A percentile compares a stretch with the other conserved stretches of the same genome.
Conservation (phyloP, 2,888 invertebrate species). For the Ornithoptera priamus region DNA sequence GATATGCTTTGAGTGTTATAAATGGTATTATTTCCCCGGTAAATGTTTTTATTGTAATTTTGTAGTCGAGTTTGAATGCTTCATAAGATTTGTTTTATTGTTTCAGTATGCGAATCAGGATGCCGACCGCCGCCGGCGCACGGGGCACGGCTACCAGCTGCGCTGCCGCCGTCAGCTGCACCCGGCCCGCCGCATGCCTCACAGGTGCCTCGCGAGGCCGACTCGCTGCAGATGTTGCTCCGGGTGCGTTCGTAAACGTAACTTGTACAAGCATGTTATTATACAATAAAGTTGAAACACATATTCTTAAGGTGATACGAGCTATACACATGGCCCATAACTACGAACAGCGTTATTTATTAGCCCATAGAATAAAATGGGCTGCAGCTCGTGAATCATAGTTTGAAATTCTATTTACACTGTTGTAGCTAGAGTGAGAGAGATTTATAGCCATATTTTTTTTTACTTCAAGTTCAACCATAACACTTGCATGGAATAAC, state of each 20-base stretch:
- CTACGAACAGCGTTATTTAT: too few species aligned
- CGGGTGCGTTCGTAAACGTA: constrained; percentile 70
- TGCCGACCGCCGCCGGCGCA: constrained; percentile 59
- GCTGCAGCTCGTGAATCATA: too few species aligned
- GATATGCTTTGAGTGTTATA: too few species aligned
- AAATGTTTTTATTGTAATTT: neutral
- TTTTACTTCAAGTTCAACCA: too few species aligned
- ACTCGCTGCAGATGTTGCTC: constrained; percentile 89
- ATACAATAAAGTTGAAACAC: too few species aligned
- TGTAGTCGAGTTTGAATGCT: neutral
- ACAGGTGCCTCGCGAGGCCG: constrained; percentile 90
- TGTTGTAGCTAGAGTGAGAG: too few species aligned
- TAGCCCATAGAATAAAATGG: too few species aligned
- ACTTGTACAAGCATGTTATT: neutral
- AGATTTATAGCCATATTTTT: too few species aligned
- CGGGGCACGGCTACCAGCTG: constrained; percentile 50
- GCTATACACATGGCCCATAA: too few species aligned
- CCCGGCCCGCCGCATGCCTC: constrained; percentile 85
- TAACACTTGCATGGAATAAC: too few species aligned
- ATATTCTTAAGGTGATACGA: too few species aligned
- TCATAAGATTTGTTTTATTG: constrained; percentile 13
- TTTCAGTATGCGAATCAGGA: constrained; percentile 46
- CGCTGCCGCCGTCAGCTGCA: constrained; percentile 61
- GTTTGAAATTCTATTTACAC: too few species aligned
- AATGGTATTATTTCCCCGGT: neutral